Percentiles rank a stretch among this genome's conserved stretches.
These are phyloP conservation scores for Elymnias hypermnestra DNA, from an alignment of 1,140 invertebrate genomes.

Conservation along the genomic window DNA sequence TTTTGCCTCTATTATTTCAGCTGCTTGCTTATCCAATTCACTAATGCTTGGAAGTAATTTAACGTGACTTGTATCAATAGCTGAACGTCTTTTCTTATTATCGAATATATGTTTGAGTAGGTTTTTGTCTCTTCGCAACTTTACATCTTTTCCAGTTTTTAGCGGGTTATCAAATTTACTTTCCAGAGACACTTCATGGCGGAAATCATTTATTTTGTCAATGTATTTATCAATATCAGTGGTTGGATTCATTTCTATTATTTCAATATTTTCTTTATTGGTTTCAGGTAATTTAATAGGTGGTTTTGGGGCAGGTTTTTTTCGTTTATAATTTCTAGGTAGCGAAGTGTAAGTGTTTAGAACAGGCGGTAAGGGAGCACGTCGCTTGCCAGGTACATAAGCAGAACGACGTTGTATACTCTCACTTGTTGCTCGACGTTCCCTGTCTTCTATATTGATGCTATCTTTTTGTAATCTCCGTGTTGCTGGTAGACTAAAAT, in stretches of 20 bases:
- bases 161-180: constrained; percentile 11
- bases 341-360: constrained; percentile 25
- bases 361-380: constrained; percentile 78
- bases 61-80: constrained; percentile 38
- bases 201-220: too few relatives aligned
- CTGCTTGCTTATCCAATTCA: constrained; percentile 86
- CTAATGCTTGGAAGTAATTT: constrained; percentile 87
- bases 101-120: constrained; percentile 66
- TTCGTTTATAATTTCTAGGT: constrained; percentile 42
- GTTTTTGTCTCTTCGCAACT: constrained; percentile 54
- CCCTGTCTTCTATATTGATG: constrained; percentile 45
- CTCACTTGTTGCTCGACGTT: constrained; percentile 76
- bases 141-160: constrained; percentile 35
- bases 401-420: constrained; percentile 77
- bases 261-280: constrained; percentile 32
- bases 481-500: constrained; percentile 74
- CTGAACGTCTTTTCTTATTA: constrained; percentile 60
- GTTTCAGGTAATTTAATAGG: constrained; percentile 28
- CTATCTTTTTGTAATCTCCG: constrained; percentile 39
- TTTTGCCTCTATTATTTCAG: constrained; percentile 80
- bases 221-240: constrained; percentile 1
- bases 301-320: constrained; percentile 54
- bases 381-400: constrained; percentile 19
- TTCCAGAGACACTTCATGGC: neutral
- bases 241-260: constrained; percentile 30